Evolutionary conservation across 37 sponge, comb jelly and placozoan genomes (phyloP).

Genomic region (Chondrosia reniformis): DNA sequence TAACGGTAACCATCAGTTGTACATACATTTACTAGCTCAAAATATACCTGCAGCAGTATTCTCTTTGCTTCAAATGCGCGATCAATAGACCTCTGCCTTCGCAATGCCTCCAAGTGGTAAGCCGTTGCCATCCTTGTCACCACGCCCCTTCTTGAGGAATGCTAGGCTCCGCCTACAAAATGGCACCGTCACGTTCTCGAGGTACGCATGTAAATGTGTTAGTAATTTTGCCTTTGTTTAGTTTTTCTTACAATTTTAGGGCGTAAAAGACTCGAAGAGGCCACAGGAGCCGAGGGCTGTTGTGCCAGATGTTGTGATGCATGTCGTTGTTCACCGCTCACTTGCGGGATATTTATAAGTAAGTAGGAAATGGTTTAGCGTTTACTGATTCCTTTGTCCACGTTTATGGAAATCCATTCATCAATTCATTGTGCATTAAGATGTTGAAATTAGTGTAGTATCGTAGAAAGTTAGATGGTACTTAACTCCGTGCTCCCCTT

Average conservation of each 20-base stretch:
- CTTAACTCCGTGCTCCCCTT: too few relatives aligned
- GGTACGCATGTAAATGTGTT: neutral
- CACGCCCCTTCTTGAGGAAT: too few relatives aligned
- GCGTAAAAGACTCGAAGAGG: conserved; percentile 10
- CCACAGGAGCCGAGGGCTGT: neutral
- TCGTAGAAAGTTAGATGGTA: too few relatives aligned
- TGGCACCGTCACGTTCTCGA: too few relatives aligned
- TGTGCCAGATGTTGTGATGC: conserved; percentile 9
- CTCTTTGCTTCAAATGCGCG: conserved; percentile 21
- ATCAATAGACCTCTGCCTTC: conserved; percentile 57
- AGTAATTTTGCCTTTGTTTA: neutral
- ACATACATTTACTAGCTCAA: neutral
- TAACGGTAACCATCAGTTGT: neutral
- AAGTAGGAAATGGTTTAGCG: too few relatives aligned
- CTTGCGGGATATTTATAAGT: neutral
- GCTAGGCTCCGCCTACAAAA: too few relatives aligned
- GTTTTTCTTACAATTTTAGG: neutral
- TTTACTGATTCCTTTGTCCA: too few relatives aligned
- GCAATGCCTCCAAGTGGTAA: conserved; percentile 63
- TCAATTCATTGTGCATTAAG: too few relatives aligned
- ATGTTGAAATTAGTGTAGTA: too few relatives aligned
- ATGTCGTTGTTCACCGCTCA: neutral
- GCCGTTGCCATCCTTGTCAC: conserved; percentile 43
- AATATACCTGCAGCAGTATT: neutral
- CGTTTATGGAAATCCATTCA: too few relatives aligned